Conservation (phyloP, 2,888 invertebrate genomes). For the Dasypolia templi region DNA sequence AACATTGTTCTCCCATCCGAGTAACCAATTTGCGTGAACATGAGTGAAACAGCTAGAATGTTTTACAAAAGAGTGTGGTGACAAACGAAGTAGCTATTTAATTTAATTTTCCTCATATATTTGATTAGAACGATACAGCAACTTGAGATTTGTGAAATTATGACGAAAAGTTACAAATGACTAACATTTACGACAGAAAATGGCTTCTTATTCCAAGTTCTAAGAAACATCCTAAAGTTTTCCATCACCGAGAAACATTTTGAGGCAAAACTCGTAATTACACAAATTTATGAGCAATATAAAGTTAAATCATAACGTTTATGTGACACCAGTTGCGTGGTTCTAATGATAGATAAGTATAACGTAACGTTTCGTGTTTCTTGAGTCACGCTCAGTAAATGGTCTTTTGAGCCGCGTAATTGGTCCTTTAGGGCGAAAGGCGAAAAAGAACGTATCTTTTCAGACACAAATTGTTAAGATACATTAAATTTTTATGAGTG, state of each 20-base stretch:
- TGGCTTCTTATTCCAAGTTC: constrained; percentile 33
- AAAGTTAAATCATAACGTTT: constrained; percentile 65
- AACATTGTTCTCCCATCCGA: not conserved
- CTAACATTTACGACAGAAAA: constrained; percentile 36
- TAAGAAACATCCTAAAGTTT: constrained; percentile 43
- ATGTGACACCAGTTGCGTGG: constrained; percentile 64
- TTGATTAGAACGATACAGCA: constrained; percentile 5
- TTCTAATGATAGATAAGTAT: constrained; percentile 56
- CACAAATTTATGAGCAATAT: constrained; percentile 60
- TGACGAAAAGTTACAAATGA: constrained; percentile 19
- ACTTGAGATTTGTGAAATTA: not conserved
- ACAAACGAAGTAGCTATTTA: not conserved
- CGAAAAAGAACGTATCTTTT: constrained; percentile 38
- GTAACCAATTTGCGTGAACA: not conserved
- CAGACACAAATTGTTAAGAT: constrained; percentile 40
- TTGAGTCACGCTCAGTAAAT: constrained; percentile 32
- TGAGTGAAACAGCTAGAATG: not conserved
- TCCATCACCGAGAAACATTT: constrained; percentile 28
- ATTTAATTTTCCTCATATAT: constrained; percentile 2
- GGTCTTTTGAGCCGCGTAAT: constrained; percentile 17
- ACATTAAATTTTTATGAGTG: constrained; percentile 35
- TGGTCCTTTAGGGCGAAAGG: constrained; percentile 24
- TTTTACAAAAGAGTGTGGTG: not conserved
- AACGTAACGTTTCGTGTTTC: constrained; percentile 33
- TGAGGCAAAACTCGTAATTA: constrained; percentile 59